Conservation (phyloP, 2,797 vertebrate genomes). For the Echeneis naucrates region DNA sequence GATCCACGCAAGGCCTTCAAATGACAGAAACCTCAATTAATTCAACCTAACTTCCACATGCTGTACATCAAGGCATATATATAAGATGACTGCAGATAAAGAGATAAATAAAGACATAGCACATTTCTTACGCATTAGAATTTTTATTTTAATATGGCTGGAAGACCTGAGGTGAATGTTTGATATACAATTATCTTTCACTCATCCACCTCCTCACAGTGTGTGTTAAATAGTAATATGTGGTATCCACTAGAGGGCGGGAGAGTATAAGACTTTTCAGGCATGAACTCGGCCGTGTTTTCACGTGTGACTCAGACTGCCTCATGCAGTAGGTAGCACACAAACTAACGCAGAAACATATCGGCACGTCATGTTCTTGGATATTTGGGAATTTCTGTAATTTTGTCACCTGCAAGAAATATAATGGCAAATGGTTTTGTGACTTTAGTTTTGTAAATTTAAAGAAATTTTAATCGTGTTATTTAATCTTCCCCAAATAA, state of each 20-base stretch:
- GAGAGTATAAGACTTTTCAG: conserved; percentile 55
- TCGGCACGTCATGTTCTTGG: too few relatives aligned
- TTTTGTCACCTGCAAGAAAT: background rate
- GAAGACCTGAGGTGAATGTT: background rate
- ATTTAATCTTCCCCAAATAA: background rate
- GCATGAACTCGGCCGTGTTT: background rate
- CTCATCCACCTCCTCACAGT: background rate
- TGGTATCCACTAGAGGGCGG: conserved; percentile 73
- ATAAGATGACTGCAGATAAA: background rate
- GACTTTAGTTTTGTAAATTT: background rate
- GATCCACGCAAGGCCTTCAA: background rate
- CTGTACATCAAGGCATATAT: too few relatives aligned
- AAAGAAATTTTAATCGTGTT: background rate
- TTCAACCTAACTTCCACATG: background rate
- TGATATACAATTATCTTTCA: background rate
- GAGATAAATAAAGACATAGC: too few relatives aligned
- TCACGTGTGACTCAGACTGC: background rate
- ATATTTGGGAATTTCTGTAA: too few relatives aligned
- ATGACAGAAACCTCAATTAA: background rate
- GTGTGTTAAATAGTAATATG: background rate
- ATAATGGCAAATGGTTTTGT: background rate
- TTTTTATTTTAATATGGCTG: too few relatives aligned
- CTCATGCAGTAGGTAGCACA: background rate
- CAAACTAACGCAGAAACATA: background rate
- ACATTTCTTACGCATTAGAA: too few relatives aligned